phyloP scores from a whole-genome alignment of 2,888 invertebrate genomes.

The Tenthredo scrophulariae region DNA sequence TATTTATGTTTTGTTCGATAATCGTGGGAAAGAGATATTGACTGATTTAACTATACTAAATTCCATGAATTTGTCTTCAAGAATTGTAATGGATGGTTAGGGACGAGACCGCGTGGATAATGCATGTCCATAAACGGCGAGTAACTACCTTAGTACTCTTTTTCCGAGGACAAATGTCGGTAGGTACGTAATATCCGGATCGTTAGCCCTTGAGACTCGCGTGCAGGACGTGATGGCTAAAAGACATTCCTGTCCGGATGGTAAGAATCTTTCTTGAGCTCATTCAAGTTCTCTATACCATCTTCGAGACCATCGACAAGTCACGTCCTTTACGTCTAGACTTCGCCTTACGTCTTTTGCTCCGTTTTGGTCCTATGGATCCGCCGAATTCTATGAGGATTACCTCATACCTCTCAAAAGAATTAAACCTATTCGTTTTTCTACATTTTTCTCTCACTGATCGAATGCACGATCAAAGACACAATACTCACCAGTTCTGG shows the following conservation, averaged over 20 bases:
- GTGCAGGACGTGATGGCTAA: conserved; percentile 47
- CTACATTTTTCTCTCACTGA: neutral
- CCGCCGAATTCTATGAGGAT: conserved; percentile 43
- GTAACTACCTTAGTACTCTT: conserved; percentile 38
- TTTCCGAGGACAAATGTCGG: conserved; percentile 30
- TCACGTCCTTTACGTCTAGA: conserved; percentile 47
- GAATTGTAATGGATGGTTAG: conserved; percentile 13
- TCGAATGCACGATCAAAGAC: neutral
- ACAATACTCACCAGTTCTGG: neutral
- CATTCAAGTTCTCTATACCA: neutral
- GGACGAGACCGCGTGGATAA: conserved; percentile 25
- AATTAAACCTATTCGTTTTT: neutral
- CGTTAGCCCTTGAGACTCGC: conserved; percentile 36
- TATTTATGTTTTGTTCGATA: neutral
- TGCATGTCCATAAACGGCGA: conserved; percentile 45
- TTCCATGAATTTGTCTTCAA: conserved; percentile 31
- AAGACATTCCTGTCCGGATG: conserved; percentile 34
- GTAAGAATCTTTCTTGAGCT: conserved; percentile 34
- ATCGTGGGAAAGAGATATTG: neutral
- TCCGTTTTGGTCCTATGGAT: conserved; percentile 6
- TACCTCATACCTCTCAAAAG: conserved; percentile 14
- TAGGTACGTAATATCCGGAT: conserved; percentile 41
- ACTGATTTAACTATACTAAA: conserved; percentile 12
- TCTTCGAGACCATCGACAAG: conserved; percentile 46
- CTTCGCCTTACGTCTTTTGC: neutral